Evolutionary conservation across 1,140 invertebrate genomes (phyloP).

Genomic region (Capitella teleta): DNA sequence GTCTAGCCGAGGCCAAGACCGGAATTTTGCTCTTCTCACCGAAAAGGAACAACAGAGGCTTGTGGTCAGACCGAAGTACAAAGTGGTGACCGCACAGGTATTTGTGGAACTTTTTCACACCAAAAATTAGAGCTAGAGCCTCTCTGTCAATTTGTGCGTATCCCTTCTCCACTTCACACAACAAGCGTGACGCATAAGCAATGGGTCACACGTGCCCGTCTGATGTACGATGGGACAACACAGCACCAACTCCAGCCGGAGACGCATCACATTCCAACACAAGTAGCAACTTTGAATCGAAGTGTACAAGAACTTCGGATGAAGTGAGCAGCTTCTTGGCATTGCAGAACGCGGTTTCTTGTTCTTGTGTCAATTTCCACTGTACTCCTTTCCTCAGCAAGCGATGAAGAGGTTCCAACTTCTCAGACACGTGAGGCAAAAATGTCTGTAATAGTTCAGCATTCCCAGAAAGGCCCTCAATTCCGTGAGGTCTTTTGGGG

Average conservation of each 20-base stretch:
- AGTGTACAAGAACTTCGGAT: slow-evolving; percentile 20
- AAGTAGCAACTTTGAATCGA: slow-evolving; percentile 20
- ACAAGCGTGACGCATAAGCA: slow-evolving; percentile 37
- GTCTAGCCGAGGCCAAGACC: slow-evolving; percentile 18
- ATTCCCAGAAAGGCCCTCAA: not conserved
- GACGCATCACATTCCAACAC: slow-evolving; percentile 28
- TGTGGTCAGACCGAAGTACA: slow-evolving; percentile 43
- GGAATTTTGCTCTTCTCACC: slow-evolving; percentile 17
- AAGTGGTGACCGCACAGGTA: slow-evolving; percentile 42
- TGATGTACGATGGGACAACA: slow-evolving; percentile 25
- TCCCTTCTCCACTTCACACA: slow-evolving; percentile 35
- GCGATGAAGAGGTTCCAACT: not conserved
- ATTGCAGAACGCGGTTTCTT: slow-evolving; percentile 12
- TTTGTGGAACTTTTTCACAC: slow-evolving; percentile 35
- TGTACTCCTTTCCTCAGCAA: not conserved
- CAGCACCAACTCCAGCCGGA: slow-evolving; percentile 26
- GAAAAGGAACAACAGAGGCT: slow-evolving; percentile 27
- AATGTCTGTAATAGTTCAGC: slow-evolving; percentile 2
- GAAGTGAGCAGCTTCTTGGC: slow-evolving; percentile 10
- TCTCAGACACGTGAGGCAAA: not conserved
- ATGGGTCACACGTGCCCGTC: slow-evolving; percentile 29
- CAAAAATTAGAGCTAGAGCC: slow-evolving; percentile 42
- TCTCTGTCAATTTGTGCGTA: slow-evolving; percentile 46
- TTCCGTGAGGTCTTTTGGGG: not conserved
- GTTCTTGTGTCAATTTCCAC: too few species aligned